Evolutionary conservation across 2,113 vertebrate genomes (phyloP).

Genomic region (Sorex fumeus): DNA sequence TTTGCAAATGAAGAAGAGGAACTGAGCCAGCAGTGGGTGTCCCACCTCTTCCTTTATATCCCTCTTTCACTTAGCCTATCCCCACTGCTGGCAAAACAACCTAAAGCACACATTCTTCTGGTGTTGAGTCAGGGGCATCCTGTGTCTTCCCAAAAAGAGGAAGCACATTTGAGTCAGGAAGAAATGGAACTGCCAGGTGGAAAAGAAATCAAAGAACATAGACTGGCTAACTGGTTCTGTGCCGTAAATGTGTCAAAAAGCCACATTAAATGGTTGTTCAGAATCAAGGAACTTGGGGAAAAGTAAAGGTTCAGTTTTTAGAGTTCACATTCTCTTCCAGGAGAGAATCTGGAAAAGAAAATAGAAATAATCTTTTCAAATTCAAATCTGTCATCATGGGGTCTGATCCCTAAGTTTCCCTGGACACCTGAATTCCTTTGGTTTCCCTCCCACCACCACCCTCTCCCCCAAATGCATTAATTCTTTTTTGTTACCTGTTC

Average conservation of each 20-base stretch:
- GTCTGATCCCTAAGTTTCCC: background rate
- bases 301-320: background rate
- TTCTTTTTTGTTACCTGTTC: background rate
- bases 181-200: constrained; percentile 46
- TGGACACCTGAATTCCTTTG: background rate
- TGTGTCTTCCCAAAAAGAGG: constrained; percentile 45
- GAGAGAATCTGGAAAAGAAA: background rate
- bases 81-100: constrained; percentile 23
- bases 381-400: background rate
- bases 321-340: background rate
- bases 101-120: constrained; percentile 42
- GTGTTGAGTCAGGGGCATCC: constrained; percentile 9
- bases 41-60: constrained; percentile 29
- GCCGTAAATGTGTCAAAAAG: constrained; percentile 24
- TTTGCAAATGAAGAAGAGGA: background rate
- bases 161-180: constrained; percentile 68
- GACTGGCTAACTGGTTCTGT: background rate
- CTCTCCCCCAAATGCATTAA: no score
- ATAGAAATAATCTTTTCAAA: background rate
- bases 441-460: background rate
- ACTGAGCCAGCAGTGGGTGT: background rate
- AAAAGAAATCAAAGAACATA: constrained; percentile 64
- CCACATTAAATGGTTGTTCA: background rate
- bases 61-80: background rate
- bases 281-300: constrained; percentile 2